Conservation (phyloP, 2,113 vertebrate species). For the Charadrius vociferus region DNA sequence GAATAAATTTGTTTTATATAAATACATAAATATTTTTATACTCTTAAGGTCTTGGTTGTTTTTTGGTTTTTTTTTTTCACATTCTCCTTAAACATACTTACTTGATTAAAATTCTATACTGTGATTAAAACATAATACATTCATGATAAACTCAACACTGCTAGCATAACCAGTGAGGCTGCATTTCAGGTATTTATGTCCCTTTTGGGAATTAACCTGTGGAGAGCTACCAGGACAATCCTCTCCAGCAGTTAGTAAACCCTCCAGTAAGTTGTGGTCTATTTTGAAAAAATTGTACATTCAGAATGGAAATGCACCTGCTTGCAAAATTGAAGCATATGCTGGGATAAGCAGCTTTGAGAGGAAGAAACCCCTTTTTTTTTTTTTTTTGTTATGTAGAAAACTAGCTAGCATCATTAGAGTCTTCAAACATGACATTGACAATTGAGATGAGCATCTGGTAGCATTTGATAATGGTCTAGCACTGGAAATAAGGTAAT, state of each 20-base stretch:
- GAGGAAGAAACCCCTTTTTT: neutral
- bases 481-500: constrained; percentile 38
- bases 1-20: neutral
- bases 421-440: constrained; percentile 9
- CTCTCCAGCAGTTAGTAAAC: neutral
- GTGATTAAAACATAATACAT: neutral
- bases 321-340: neutral
- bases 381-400: neutral
- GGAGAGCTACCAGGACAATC: neutral
- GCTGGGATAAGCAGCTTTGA: neutral
- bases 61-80: neutral
- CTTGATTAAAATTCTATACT: neutral
- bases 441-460: constrained; percentile 54
- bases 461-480: constrained; percentile 60
- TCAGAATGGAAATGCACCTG: neutral
- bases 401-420: neutral
- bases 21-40: neutral
- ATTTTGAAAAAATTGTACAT: neutral
- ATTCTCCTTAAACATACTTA: neutral
- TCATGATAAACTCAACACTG: neutral
- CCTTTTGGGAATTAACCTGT: neutral
- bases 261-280: neutral
- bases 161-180: neutral
- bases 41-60: neutral
- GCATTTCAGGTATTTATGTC: neutral